Evolutionary conservation across 2,888 invertebrate genomes (phyloP).

Genomic region (Priocnemis perturbator): DNA sequence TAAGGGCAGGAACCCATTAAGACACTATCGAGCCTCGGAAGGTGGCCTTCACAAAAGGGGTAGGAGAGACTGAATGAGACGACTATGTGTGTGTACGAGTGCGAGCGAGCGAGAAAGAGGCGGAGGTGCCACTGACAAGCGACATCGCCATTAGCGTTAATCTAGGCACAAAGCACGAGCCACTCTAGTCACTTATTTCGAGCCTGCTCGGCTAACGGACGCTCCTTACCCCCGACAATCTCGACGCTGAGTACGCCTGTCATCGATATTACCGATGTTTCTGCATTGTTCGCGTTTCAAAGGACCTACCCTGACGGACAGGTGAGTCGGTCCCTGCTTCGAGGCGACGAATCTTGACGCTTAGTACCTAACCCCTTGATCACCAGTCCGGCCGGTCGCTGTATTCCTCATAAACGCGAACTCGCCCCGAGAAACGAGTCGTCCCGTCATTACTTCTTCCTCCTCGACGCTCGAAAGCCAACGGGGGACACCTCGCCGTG

Average conservation of each 20-base stretch:
- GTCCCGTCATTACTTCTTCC: too few species aligned
- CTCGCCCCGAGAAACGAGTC: too few species aligned
- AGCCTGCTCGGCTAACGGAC: slow-evolving; percentile 32
- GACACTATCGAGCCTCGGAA: slow-evolving; percentile 2
- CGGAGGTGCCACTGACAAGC: slow-evolving; percentile 11
- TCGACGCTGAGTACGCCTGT: slow-evolving; percentile 15
- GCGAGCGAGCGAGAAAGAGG: slow-evolving; percentile 23
- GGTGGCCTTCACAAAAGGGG: slow-evolving; percentile 1
- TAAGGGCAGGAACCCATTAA: slow-evolving; percentile 14
- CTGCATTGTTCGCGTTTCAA: too few species aligned
- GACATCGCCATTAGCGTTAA: slow-evolving; percentile 10
- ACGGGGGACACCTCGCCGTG: slow-evolving; percentile 28
- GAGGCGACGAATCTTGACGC: too few species aligned
- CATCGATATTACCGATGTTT: too few species aligned
- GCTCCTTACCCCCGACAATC: slow-evolving; percentile 17
- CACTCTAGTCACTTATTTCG: slow-evolving; percentile 27
- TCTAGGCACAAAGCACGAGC: slow-evolving; percentile 5
- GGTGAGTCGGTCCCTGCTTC: too few species aligned
- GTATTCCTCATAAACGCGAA: too few species aligned
- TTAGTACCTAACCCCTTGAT: too few species aligned
- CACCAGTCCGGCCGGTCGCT: too few species aligned
- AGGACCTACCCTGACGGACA: slow-evolving; percentile 35
- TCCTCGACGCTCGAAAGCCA: background rate
- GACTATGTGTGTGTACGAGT: slow-evolving; percentile 5
- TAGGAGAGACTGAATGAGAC: slow-evolving; percentile 14